Base-by-base conservation (phyloP, 2,888 invertebrate genomes). In the Aspidiotus rigidus region DNA sequence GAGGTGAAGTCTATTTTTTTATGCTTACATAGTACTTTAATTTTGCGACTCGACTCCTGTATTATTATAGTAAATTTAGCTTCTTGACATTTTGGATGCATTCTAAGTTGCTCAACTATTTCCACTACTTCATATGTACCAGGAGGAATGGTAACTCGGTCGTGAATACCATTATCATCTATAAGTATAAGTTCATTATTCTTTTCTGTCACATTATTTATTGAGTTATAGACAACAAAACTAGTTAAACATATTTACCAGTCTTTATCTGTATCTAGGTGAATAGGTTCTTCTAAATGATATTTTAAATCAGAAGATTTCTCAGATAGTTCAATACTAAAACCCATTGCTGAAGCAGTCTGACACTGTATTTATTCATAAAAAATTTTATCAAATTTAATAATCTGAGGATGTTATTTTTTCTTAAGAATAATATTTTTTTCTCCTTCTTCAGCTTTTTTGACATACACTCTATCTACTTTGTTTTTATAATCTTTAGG, bases 41-140 rank as follows among this genome's bases (percentile, higher is more conserved):
- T 57, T 66, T 66, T 66, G 39, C 66, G 49, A 15, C 40, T 66
- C n/a, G 49, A 53, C 13, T 28, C 16, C 16, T 64, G 64, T 54
- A 66, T 53, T 53, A 44, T 57, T 42, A 40, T 44, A 66, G 57
- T 66, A 53, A 66, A 66, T 66, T 66, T 53, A 66, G 59, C 66
- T 15, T 66, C 59, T 57, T 57, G 57, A 56, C 17, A 53, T 57
- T 16, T 57, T 57, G 16, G 49, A 44, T 66, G 28, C 15, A 66
- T 44, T 66, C 42, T 66, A 66, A 66, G 53, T 57, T 66, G 66
- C 53, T 57, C 44, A 15, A 66, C 10, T 56, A 66, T 16, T 57
- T 57, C 66, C 54, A 39, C n/a, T 39, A 64, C 64, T 64, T 64
- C 64, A 57, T 64, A 57, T n/a, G 64, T 64, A 55, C 64, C 64